Conservation (phyloP, 1,140 invertebrate species). For the Lasaia peninsularis region DNA sequence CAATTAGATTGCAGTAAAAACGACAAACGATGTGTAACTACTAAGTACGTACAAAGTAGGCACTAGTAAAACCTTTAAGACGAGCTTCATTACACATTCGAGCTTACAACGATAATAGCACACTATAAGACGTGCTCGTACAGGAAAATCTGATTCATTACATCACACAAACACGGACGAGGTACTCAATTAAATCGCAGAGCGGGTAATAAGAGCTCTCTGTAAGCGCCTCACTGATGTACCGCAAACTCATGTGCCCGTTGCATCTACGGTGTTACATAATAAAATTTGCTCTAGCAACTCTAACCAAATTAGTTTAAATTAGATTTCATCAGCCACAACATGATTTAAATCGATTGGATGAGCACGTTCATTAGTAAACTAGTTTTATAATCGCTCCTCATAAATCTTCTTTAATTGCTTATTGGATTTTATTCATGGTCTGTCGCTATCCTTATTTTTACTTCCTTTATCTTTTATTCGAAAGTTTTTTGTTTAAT, state of each 20-base stretch:
- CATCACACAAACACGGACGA: slow-evolving; percentile 35
- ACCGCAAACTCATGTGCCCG: slow-evolving; percentile 28
- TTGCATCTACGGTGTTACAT: slow-evolving; percentile 11
- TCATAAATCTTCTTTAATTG: too few relatives aligned
- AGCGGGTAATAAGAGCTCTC: slow-evolving; percentile 36
- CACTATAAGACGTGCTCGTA: slow-evolving; percentile 12
- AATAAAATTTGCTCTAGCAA: slow-evolving; percentile 4
- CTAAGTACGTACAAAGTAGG: too few relatives aligned
- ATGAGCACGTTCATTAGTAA: too few relatives aligned
- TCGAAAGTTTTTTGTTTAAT: background rate
- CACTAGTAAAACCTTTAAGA: background rate
- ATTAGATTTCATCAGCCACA: background rate
- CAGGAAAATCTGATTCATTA: slow-evolving; percentile 36
- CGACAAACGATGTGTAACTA: too few relatives aligned
- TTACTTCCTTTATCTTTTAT: background rate
- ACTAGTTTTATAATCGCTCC: too few relatives aligned
- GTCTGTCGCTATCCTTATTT: too few relatives aligned
- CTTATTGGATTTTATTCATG: too few relatives aligned
- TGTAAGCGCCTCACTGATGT: slow-evolving; percentile 34
- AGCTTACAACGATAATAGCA: background rate
- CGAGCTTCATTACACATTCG: background rate
- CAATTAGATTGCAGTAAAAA: too few relatives aligned
- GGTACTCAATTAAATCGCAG: slow-evolving; percentile 46
- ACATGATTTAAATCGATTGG: background rate
- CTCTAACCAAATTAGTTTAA: slow-evolving; percentile 1